Base-by-base conservation (phyloP, 1,140 invertebrate genomes). In the Drosophila asahinai region DNA sequence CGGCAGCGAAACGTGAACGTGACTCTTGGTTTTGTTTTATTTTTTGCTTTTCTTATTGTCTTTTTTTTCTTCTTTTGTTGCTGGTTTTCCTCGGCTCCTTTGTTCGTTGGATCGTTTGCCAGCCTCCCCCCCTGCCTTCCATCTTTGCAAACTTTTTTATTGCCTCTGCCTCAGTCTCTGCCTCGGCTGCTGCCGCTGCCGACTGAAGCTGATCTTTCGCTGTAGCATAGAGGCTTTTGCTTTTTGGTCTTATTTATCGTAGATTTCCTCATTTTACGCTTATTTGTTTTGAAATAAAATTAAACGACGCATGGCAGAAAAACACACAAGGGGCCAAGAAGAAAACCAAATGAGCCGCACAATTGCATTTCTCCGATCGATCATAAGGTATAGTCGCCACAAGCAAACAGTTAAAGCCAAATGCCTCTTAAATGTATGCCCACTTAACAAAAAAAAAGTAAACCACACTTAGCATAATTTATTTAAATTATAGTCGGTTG, bases 201-300 rank as follows among this genome's bases (percentile, higher is more conserved):
- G 17, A 14, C 27, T 17, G 55, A 14, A 19, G 51, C 43, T 57
- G 66, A 71, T 71, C 33, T 58, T 55, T 80, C 55, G 49, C 40
- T 70, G 17, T 67, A 47, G 64, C 66, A 65, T 76, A 64, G 80
- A 81, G 78, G 68, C 78, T 74, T 74, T 38, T 62, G 75, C 65
- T 81, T 78, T 79, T 86, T 81, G 75, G 62, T 82, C 81, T 86
- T 86, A 75, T 86, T 86, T 86, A 86, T 86, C 83, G 83, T 51
- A 71, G 80, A 73, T 86, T 86, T 86, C 76, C 79, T 75, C 83
- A 86, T 86, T 86, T 72, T 82, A 82, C 83, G 83, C 79, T 82
- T 86, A 86, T 86, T 86, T 86, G 83, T 86, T 86, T 86, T 86
- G 80, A 82, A 86, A 86, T 77, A 59, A 86, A 86, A 86, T 83